These are phyloP conservation scores for Molossus molossus DNA, from an alignment of 2,797 vertebrate genomes.

Conservation along the genomic window DNA sequence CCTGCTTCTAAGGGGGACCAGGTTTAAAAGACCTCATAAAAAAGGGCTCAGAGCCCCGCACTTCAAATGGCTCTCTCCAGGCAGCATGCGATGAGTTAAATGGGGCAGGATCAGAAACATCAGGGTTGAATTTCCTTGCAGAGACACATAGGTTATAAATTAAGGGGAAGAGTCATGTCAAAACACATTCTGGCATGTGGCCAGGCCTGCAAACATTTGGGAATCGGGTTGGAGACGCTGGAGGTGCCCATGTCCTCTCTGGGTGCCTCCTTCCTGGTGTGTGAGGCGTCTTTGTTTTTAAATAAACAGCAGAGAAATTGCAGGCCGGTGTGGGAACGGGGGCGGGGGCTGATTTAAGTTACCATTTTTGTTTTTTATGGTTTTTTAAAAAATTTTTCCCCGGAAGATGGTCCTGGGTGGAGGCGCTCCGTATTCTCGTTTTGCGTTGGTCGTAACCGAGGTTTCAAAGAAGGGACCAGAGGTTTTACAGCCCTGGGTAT, in stretches of 20 bases:
- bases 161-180: constrained; percentile 63
- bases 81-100: constrained; percentile 68
- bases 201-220: constrained; percentile 58
- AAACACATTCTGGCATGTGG: constrained; percentile 53
- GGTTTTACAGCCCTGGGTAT: background rate
- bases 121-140: constrained; percentile 78
- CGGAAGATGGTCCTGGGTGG: background rate
- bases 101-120: constrained; percentile 77
- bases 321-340: background rate
- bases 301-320: background rate
- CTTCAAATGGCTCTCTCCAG: constrained; percentile 66
- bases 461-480: constrained; percentile 4
- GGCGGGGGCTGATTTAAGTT: background rate
- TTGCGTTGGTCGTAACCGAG: constrained; percentile 72
- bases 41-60: constrained; percentile 40
- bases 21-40: constrained; percentile 76
- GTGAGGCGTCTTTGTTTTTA: background rate
- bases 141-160: constrained; percentile 77
- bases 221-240: background rate
- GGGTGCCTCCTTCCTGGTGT: background rate
- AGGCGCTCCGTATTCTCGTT: background rate
- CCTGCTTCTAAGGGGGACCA: constrained; percentile 65
- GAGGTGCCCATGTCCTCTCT: background rate
- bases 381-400: background rate
- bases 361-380: background rate